Base-by-base conservation (phyloP, 2,113 vertebrate genomes). In the Collichthys lucidus region DNA sequence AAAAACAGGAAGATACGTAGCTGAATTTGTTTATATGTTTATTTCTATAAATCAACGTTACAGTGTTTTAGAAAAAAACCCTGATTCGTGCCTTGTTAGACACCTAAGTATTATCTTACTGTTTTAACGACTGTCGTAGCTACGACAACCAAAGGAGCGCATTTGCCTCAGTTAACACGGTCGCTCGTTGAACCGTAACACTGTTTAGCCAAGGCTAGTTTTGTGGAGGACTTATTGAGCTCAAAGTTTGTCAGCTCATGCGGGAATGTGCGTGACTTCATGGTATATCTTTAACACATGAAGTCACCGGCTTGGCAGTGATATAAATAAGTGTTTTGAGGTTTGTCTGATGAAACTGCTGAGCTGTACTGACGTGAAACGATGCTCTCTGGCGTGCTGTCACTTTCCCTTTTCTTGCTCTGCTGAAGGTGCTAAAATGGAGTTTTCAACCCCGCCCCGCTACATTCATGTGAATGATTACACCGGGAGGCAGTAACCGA, bases 381-480 rank as follows among this genome's bases (percentile, higher is more conserved):
- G 44, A 35, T 49, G 31, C 35, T n/a, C 19, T 59, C 5, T 62
- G 20, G 20, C 56, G 20, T 42, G 5, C 3, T 85, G 20, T 67
- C 57, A 46, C 24, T 73, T 70, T 70, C 7, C 4, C 26, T 26
- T 35, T 11, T 63, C 0, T 14, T 47, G 19, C 11, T 68, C 19
- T 80, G n/a, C 7, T 24, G 17, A 35, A 89, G 89, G 71, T 75
- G 26, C 42, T 14, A 17, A 42, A 4, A 71, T 55, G 70, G 62
- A 52, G 24, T 29, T 35, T 29, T 9, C 53, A 31, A 0, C 19
- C 19, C 22, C 17, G 12, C 22, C 17, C 14, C 4, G 2, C 17
- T 6, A 17, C n/a, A 26, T 24, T 40, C 4, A 80, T 77, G 85
- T 89, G 68, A 92, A 83, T 88, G 73, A 86, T 84, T 69, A 50